These are phyloP conservation scores for Drosophila prolongata DNA, from an alignment of 2,888 invertebrate genomes.

Conservation along the genomic window DNA sequence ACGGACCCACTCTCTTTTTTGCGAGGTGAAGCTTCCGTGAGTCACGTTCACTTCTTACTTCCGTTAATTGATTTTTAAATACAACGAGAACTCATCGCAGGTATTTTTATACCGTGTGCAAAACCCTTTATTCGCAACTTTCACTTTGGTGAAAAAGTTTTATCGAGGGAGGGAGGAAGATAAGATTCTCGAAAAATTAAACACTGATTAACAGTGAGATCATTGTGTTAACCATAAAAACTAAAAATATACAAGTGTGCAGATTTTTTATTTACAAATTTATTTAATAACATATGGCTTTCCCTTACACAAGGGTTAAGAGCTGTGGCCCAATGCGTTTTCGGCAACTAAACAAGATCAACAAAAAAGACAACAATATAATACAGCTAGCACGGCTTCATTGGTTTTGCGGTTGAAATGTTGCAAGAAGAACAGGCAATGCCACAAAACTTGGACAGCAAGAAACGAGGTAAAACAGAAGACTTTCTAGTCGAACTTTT, in stretches of 20 bases:
- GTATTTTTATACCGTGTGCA: constrained; percentile 27
- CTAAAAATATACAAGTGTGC: too few species aligned
- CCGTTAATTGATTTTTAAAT: constrained; percentile 28
- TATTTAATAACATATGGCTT: too few species aligned
- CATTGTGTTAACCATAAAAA: background rate
- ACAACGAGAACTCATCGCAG: constrained; percentile 17
- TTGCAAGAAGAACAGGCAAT: constrained; percentile 62
- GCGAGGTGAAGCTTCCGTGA: constrained; percentile 2
- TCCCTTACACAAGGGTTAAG: constrained; percentile 57
- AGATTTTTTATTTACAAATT: too few species aligned
- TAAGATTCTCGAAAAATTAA: constrained; percentile 11
- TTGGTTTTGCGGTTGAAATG: constrained; percentile 60
- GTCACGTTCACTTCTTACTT: constrained; percentile 20
- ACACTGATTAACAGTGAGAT: constrained; percentile 6
- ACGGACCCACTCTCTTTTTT: constrained; percentile 22
- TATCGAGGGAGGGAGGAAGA: constrained; percentile 7
- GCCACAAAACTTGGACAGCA: constrained; percentile 21
- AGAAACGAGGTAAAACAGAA: background rate
- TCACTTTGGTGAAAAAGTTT: constrained; percentile 18
- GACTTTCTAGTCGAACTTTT: background rate
- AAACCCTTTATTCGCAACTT: constrained; percentile 19
- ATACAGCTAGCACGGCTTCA: constrained; percentile 33
- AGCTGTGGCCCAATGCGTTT: constrained; percentile 40
- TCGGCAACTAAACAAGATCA: constrained; percentile 61
- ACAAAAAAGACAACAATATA: constrained; percentile 24